Evolutionary conservation across 1,140 invertebrate species (phyloP).

Genomic region (Drosophila tropicalis): DNA sequence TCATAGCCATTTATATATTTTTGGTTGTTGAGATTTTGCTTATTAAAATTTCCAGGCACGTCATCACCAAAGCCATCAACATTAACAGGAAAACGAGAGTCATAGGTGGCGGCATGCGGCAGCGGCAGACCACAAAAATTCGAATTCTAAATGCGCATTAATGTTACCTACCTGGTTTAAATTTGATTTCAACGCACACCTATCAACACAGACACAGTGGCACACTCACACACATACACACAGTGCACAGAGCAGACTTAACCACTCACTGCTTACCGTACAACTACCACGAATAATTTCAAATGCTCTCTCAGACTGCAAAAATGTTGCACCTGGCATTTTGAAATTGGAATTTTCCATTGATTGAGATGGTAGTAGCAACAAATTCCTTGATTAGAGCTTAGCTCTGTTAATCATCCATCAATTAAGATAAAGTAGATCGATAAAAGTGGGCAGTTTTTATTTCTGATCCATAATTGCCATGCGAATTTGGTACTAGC

Average conservation of each 20-base stretch:
- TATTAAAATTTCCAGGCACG: constrained; percentile 47
- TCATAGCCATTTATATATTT: constrained; percentile 44
- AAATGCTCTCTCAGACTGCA: neutral
- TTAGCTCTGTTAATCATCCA: neutral
- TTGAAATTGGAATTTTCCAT: neutral
- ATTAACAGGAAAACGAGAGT: neutral
- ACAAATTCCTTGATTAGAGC: neutral
- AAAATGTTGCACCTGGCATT: constrained; percentile 17
- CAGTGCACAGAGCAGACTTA: too few relatives aligned
- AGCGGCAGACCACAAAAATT: constrained; percentile 26
- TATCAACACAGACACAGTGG: constrained; percentile 7
- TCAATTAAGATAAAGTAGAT: neutral
- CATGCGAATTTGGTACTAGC: neutral
- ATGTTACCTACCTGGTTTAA: constrained; percentile 25
- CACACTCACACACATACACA: constrained; percentile 2
- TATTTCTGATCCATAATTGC: neutral
- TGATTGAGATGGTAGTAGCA: constrained; percentile 2
- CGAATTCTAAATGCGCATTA: constrained; percentile 51
- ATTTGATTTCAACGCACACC: constrained; percentile 17
- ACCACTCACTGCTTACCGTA: constrained; percentile 4
- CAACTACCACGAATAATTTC: constrained; percentile 22
- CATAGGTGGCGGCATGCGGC: neutral
- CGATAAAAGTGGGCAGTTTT: neutral
- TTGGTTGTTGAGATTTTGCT: constrained; percentile 19
- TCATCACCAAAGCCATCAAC: constrained; percentile 51